Percentiles rank a stretch among this genome's conserved stretches.
Evolutionary conservation across 23 tunicate genomes (phyloP).

Genomic region (Corella eumyota): DNA sequence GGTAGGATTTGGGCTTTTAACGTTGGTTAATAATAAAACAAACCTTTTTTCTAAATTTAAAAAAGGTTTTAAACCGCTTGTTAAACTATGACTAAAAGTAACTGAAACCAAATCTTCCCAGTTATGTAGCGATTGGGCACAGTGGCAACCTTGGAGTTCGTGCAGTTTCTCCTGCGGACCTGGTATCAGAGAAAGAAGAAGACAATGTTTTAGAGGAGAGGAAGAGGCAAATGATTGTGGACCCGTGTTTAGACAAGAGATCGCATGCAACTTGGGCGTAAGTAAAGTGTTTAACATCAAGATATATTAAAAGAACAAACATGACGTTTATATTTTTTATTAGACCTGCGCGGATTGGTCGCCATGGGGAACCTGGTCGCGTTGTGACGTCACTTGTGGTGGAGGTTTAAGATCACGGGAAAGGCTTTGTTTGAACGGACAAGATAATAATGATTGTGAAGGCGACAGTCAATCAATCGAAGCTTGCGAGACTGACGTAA

Average conservation of each 20-base stretch:
- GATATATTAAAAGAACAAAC: not conserved
- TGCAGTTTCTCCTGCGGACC: slow-evolving; percentile 58
- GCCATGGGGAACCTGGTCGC: slow-evolving; percentile 37
- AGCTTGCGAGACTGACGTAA: slow-evolving; percentile 42
- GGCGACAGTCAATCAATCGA: slow-evolving; percentile 14
- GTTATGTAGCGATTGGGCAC: slow-evolving; percentile 58
- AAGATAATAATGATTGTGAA: slow-evolving; percentile 31
- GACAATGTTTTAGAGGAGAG: slow-evolving; percentile 33
- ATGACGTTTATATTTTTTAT: not conserved
- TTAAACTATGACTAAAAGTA: slow-evolving; percentile 1
- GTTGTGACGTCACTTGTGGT: slow-evolving; percentile 55
- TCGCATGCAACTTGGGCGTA: slow-evolving; percentile 34
- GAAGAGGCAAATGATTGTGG: slow-evolving; percentile 32
- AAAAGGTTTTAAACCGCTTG: not conserved
- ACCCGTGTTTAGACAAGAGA: slow-evolving; percentile 24
- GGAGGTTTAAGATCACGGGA: slow-evolving; percentile 29
- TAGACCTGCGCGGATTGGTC: slow-evolving; percentile 62
- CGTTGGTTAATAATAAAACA: not conserved
- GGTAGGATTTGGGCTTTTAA: slow-evolving; percentile 8
- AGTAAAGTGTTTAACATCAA: too few species aligned
- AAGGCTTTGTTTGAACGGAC: slow-evolving; percentile 45
- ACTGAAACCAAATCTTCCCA: slow-evolving; percentile 4
- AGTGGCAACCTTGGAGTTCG: slow-evolving; percentile 48
- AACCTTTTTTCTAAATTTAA: not conserved
- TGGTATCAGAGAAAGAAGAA: slow-evolving; percentile 26